Conservation (phyloP, 2,113 vertebrate genomes). For the Vombatus ursinus region DNA sequence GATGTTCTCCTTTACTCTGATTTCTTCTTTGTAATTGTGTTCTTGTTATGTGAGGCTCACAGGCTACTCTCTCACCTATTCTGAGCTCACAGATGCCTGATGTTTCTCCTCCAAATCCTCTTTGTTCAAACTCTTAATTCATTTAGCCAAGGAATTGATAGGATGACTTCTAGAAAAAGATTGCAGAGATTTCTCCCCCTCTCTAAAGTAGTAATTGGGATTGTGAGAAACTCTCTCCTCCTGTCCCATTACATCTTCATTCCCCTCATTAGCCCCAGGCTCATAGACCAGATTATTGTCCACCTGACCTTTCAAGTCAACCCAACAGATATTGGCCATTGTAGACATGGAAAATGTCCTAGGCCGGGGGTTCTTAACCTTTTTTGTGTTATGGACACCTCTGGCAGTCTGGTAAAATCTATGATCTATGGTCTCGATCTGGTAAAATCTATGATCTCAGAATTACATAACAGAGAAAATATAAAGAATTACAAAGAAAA, state of each 20-base stretch:
- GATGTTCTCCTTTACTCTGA: not conserved
- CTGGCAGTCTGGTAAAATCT: not conserved
- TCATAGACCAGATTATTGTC: not conserved
- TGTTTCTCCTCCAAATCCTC: slow-evolving; percentile 2
- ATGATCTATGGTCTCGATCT: not conserved
- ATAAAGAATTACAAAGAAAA: not conserved
- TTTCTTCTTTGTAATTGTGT: not conserved
- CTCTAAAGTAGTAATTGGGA: slow-evolving; percentile 14
- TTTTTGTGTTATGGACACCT: not conserved
- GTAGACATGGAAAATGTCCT: not conserved
- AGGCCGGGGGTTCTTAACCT: not conserved
- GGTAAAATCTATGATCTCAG: not conserved
- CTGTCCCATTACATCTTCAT: not conserved
- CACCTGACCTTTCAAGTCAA: slow-evolving; percentile 37
- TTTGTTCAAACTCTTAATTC: not conserved
- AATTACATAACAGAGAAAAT: not conserved
- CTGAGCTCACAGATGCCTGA: not conserved
- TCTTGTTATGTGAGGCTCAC: not conserved
- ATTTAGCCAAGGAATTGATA: not conserved
- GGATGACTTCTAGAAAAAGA: slow-evolving; percentile 22
- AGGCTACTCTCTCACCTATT: no score
- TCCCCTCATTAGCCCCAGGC: not conserved
- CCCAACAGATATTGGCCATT: not conserved
- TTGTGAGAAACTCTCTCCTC: slow-evolving; percentile 21
- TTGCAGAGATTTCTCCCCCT: not conserved